Base-by-base conservation (phyloP, 2,797 vertebrate species). In the Hozukius guyotensis region DNA sequence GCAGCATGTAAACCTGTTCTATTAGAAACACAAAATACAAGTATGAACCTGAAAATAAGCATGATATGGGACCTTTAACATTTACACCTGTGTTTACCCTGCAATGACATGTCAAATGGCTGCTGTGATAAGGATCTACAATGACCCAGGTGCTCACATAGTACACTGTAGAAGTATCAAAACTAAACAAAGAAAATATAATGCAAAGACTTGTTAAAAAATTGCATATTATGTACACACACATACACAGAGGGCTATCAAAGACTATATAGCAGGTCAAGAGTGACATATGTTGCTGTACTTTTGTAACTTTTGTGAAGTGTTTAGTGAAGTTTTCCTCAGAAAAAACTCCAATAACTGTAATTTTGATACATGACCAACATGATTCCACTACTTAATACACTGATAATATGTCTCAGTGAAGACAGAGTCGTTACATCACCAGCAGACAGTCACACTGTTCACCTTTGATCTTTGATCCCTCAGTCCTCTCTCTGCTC, bases 391-490 rank as follows among this genome's bases (percentile, higher is more conserved):
- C 46, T 18, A 2, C 2, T 5, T 18, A 36, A 5, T 9, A 10
- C 6, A 55, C 3, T 12, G 25, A 5, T 8, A 3, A 14, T 11
- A 46, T 13, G 38, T 25, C 13, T 20, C 22, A 24, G 2, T 20
- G 14, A 52, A 11, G 36, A 69, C 2, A 42, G 4, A 10, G 25
- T 2, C 0, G 53, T 52, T 61, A 6, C 49, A 49, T 53, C 36
- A 61, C 9, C 75, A 60, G 25, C 14, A 22, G 10, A 22, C 62
- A 57, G 78, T 59, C 80, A 38, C 66, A 4, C 13, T 62, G 63
- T 55, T 80, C 31, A 88, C 89, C 87, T 89, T 78, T 86, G 83
- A 81, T 22, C 78, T 89, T 81, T 86, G 83, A 81, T 24, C 79
- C 76, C 75, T 80, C 70, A 36, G 1, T 11, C n/a, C 64, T 72